A percentile compares a stretch with the other conserved stretches of the same genome.
Conservation (phyloP, 2,888 invertebrate species). For the Serripes groenlandicus region DNA sequence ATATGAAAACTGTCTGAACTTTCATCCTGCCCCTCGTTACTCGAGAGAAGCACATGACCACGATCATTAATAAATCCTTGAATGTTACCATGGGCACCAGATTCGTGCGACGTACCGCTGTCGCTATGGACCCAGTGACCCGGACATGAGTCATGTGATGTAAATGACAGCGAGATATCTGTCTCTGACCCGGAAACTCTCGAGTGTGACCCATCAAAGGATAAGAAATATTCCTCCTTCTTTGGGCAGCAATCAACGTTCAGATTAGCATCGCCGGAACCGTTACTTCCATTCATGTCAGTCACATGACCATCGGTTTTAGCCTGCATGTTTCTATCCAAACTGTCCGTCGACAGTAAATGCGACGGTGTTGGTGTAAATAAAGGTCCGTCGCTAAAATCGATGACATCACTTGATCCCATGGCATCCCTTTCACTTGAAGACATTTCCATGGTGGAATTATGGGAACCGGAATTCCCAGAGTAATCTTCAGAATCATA, state of each 20-base stretch:
- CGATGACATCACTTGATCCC: conserved; percentile 83
- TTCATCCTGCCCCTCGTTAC: conserved; percentile 79
- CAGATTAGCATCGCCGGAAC: conserved; percentile 75
- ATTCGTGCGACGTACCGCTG: conserved; percentile 38
- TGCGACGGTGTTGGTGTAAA: conserved; percentile 81
- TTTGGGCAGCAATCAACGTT: conserved; percentile 78
- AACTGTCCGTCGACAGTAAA: conserved; percentile 71
- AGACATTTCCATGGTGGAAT: conserved; percentile 81
- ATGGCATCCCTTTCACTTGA: conserved; percentile 82
- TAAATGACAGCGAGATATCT: conserved; percentile 75
- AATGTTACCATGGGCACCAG: conserved; percentile 5
- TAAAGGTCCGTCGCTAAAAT: conserved; percentile 81
- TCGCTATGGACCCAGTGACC: conserved; percentile 62
- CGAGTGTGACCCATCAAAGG: conserved; percentile 79
- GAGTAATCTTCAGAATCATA: conserved; percentile 83
- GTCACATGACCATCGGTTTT: conserved; percentile 55
- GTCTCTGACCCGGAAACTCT: conserved; percentile 75
- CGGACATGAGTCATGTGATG: conserved; percentile 72
- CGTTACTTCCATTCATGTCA: conserved; percentile 66
- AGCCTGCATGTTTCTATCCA: conserved; percentile 67
- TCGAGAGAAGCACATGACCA: conserved; percentile 68
- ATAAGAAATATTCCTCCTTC: conserved; percentile 81
- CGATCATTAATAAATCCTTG: conserved; percentile 56
- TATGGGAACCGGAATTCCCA: conserved; percentile 77
- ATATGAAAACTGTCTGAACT: conserved; percentile 82